Conservation (phyloP, 2,797 vertebrate genomes). For the Amphiprion clarkii region DNA sequence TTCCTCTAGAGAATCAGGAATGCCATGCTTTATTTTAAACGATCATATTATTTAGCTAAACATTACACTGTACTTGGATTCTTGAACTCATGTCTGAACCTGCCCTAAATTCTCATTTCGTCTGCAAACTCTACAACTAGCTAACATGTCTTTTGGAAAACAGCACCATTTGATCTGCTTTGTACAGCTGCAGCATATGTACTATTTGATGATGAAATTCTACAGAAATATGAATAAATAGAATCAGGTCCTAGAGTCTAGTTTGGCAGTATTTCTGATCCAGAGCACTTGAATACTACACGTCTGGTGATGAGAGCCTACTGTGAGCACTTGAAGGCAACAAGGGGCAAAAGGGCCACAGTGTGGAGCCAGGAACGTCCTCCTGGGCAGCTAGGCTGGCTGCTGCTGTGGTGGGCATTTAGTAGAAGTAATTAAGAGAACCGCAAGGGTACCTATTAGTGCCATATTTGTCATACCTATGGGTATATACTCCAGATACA, state of each 20-base stretch:
- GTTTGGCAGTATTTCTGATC: not conserved
- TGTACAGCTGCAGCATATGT: not conserved
- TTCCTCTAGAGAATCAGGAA: no score
- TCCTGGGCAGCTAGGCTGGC: slow-evolving; percentile 25
- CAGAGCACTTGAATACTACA: not conserved
- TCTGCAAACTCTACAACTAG: no score
- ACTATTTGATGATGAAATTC: not conserved
- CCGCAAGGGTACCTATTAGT: not conserved
- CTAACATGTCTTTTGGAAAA: no score
- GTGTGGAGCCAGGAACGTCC: slow-evolving; percentile 14
- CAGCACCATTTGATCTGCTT: no score
- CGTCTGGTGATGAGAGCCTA: slow-evolving; percentile 15
- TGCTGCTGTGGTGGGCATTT: slow-evolving; percentile 18
- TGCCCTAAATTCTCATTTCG: not conserved
- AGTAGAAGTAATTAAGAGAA: not conserved
- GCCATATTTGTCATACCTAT: not conserved
- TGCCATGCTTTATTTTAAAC: no score
- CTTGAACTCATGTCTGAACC: no score
- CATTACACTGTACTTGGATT: no score
- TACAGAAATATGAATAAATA: not conserved
- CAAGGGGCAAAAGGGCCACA: slow-evolving; percentile 35
- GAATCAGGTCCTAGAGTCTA: no score
- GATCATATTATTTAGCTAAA: no score
- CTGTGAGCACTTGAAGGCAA: slow-evolving; percentile 50
- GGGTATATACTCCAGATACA: not conserved